A percentile compares a stretch with the other conserved stretches of the same genome.
These are phyloP conservation scores for Eciton burchellii DNA, from an alignment of 1,140 invertebrate species.

Conservation along the genomic window DNA sequence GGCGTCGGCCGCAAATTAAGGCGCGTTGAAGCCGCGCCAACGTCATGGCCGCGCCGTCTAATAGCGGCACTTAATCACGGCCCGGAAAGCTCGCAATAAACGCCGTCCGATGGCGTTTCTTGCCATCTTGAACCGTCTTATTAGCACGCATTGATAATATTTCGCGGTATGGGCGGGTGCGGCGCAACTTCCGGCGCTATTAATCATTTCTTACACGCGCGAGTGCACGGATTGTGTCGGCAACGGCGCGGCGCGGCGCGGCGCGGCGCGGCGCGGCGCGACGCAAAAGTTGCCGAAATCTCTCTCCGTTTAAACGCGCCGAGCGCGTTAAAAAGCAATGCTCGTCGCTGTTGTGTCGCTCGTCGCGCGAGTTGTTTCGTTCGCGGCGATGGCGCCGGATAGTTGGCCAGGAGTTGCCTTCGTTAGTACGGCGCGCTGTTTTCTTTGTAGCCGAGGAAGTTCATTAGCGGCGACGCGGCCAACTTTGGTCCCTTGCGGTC, in stretches of 20 bases:
- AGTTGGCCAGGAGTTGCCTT: conserved; percentile 49
- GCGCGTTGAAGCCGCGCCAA: conserved; percentile 8
- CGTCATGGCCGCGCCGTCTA: conserved; percentile 5
- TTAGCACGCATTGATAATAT: conserved; percentile 48
- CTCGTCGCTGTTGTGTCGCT: conserved; percentile 39
- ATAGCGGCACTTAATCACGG: conserved; percentile 43
- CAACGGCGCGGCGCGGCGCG: conserved; percentile 10
- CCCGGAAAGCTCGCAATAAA: conserved; percentile 19
- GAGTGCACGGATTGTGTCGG: conserved; percentile 22
- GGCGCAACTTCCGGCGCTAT: neutral
- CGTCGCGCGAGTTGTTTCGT: conserved; percentile 43
- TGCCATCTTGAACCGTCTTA: too few relatives aligned
- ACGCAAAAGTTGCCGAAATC: conserved; percentile 33
- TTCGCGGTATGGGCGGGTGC: neutral
- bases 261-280: conserved; percentile 5
- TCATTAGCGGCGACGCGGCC: conserved; percentile 54
- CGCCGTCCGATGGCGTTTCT: conserved; percentile 9
- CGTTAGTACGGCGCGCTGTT: conserved; percentile 55
- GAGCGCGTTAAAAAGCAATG: conserved; percentile 45
- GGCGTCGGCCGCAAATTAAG: neutral
- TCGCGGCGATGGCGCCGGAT: conserved; percentile 36
- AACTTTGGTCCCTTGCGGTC: conserved; percentile 60
- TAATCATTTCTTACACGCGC: conserved; percentile 43
- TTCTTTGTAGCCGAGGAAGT: conserved; percentile 57
- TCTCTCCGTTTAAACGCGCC: conserved; percentile 40